Conservation (phyloP, 2,888 invertebrate genomes). For the Lasioglossum figueresi region DNA sequence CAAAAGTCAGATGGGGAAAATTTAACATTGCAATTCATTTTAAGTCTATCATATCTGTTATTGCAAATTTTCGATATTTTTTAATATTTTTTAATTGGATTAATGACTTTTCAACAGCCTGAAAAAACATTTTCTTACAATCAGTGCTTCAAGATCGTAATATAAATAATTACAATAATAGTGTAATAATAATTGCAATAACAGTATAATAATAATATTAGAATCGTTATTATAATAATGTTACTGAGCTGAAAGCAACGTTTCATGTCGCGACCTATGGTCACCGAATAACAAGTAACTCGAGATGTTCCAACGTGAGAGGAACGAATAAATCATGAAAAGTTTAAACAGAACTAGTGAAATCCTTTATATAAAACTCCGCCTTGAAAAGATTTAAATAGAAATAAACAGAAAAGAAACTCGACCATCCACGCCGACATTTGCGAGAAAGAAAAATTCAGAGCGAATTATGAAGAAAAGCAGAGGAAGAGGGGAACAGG, state of each 20-base stretch:
- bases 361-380: background rate
- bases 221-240: background rate
- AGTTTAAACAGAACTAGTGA: background rate
- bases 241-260: background rate
- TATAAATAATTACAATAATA: background rate
- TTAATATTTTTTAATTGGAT: no score
- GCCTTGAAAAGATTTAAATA: background rate
- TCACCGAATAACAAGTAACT: background rate
- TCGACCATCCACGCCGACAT: background rate
- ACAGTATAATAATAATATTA: no score
- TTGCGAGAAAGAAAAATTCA: background rate
- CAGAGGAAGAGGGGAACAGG: background rate
- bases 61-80: background rate
- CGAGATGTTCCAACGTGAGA: background rate
- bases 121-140: no score
- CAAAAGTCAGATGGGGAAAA: background rate
- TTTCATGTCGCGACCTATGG: background rate
- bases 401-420: background rate
- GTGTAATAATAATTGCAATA: background rate
- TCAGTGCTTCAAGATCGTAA: no score
- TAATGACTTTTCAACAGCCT: no score
- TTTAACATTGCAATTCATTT: background rate
- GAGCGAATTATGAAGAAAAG: background rate
- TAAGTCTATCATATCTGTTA: background rate
- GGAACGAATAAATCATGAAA: background rate